Evolutionary conservation across 2,797 vertebrate species (phyloP).

Genomic region (Sardinella longiceps): DNA sequence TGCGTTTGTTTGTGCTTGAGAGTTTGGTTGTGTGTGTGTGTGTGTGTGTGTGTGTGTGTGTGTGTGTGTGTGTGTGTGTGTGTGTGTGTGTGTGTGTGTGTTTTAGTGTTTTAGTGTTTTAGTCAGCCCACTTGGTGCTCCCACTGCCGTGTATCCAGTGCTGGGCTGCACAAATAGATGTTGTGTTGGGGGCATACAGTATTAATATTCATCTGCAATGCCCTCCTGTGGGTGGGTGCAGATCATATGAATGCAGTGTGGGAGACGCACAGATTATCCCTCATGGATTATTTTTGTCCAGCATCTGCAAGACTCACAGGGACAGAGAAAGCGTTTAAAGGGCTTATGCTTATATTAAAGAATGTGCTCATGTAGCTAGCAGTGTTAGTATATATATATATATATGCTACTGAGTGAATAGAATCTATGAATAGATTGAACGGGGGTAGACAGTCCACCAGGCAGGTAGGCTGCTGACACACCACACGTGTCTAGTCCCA

Average conservation of each 20-base stretch:
- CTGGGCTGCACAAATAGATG: background rate
- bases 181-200: background rate
- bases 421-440: background rate
- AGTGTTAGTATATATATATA: background rate
- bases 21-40: background rate
- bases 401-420: background rate
- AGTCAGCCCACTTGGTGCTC: background rate
- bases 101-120: background rate
- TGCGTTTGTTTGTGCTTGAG: background rate
- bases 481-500: background rate
- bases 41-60: conserved; percentile 8
- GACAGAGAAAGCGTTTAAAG: background rate
- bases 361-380: background rate
- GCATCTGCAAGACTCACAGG: background rate
- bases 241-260: conserved; percentile 4
- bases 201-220: background rate
- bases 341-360: background rate
- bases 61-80: background rate
- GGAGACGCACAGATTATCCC: background rate
- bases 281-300: background rate
- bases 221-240: background rate
- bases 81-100: background rate
- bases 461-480: background rate
- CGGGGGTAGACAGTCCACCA: background rate
- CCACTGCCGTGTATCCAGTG: background rate